A percentile compares a stretch with the other conserved stretches of the same genome.
Conservation (phyloP, 2,888 invertebrate genomes). For the Eristalis arbustorum region DNA sequence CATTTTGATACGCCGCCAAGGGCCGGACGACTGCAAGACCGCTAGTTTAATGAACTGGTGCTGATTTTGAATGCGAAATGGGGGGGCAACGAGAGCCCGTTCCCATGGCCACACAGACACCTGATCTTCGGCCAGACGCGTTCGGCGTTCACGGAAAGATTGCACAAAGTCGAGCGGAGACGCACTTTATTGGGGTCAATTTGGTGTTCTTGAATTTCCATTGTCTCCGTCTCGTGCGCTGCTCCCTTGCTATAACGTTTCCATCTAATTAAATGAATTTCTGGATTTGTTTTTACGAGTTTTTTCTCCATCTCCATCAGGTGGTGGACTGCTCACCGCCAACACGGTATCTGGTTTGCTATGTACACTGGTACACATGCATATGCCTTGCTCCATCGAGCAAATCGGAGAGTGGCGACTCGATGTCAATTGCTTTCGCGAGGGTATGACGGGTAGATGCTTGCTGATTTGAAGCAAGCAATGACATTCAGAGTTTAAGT, state of each 20-base stretch:
- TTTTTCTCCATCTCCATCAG: neutral
- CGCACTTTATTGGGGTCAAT: conserved; percentile 63
- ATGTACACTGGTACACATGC: neutral
- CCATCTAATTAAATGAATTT: conserved; percentile 44
- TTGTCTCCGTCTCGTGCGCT: conserved; percentile 31
- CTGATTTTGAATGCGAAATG: conserved; percentile 51
- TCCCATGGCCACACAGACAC: conserved; percentile 48
- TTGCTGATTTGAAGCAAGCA: conserved; percentile 18
- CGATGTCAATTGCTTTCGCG: conserved; percentile 23
- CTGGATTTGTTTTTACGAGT: neutral
- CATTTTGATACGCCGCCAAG: conserved; percentile 26
- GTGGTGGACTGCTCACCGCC: conserved; percentile 5
- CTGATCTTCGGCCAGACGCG: conserved; percentile 28
- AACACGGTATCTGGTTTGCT: neutral
- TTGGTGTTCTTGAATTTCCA: conserved; percentile 46
- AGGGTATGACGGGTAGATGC: conserved; percentile 16
- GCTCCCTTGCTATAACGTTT: conserved; percentile 38
- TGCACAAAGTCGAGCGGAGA: neutral
- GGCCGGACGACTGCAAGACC: conserved; percentile 22
- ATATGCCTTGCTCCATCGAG: conserved; percentile 36
- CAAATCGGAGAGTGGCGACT: conserved; percentile 29
- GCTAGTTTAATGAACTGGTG: conserved; percentile 53
- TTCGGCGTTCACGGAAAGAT: conserved; percentile 3
- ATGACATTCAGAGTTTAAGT: conserved; percentile 20
- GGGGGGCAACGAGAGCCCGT: conserved; percentile 21